These are phyloP conservation scores for Homalodisca vitripennis DNA, from an alignment of 1,140 invertebrate species.

Conservation along the genomic window DNA sequence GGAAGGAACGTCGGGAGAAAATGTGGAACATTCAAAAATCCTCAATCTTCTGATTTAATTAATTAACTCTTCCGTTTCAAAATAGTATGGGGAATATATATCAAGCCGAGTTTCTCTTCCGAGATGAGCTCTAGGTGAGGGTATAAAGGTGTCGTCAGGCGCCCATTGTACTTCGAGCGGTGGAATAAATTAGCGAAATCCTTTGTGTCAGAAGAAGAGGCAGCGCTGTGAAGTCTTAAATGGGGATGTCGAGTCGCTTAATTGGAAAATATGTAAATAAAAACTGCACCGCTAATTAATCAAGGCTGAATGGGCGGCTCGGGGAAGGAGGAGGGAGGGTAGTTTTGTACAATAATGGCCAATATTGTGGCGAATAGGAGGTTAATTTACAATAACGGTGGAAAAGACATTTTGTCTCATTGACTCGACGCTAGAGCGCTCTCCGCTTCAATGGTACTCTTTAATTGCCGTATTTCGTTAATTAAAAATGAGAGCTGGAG, in stretches of 20 bases:
- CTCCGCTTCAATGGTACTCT: constrained; percentile 19
- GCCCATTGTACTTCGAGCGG: too few relatives aligned
- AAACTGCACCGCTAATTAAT: constrained; percentile 20
- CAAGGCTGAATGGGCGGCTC: neutral
- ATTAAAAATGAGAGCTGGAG: constrained; percentile 22
- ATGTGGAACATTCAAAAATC: too few relatives aligned
- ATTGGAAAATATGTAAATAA: constrained; percentile 18
- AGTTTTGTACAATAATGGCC: constrained; percentile 8
- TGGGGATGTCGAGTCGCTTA: neutral
- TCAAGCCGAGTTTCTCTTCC: too few relatives aligned
- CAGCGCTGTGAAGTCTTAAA: neutral
- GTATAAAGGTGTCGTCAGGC: too few relatives aligned
- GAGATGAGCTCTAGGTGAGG: too few relatives aligned
- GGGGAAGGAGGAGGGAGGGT: neutral
- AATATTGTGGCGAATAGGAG: constrained; percentile 16
- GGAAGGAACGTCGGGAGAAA: too few relatives aligned
- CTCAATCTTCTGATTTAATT: too few relatives aligned
- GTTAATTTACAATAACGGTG: constrained; percentile 21
- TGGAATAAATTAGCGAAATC: neutral
- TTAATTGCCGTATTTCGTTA: constrained; percentile 29
- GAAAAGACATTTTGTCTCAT: constrained; percentile 18
- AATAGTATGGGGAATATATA: too few relatives aligned
- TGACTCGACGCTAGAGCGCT: neutral
- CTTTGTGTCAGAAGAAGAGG: constrained; percentile 5
- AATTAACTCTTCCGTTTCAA: too few relatives aligned